These are phyloP conservation scores for Araneus ventricosus DNA, from an alignment of 1,140 invertebrate genomes.

Conservation along the genomic window DNA sequence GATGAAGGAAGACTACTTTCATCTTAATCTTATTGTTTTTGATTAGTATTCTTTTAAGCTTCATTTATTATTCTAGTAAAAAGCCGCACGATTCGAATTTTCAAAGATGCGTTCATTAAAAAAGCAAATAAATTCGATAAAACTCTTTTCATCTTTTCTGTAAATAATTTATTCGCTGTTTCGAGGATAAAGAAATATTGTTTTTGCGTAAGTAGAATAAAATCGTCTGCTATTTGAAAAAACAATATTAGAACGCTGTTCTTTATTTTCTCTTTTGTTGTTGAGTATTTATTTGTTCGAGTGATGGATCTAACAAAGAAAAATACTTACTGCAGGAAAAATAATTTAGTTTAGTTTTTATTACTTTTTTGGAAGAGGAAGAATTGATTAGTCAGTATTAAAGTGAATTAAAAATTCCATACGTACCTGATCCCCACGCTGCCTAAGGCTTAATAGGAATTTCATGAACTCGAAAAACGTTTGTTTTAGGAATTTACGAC, in stretches of 20 bases:
- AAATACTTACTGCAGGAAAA: background rate
- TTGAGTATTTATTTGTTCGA: background rate
- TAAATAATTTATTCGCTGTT: conserved; percentile 2
- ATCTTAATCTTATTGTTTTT: conserved; percentile 22
- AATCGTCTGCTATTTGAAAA: background rate
- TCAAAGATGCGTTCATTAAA: background rate
- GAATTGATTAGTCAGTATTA: background rate
- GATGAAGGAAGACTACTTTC: background rate
- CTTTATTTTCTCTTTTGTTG: background rate
- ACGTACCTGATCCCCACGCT: too few relatives aligned
- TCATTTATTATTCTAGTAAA: conserved; percentile 26
- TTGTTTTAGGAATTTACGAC: background rate
- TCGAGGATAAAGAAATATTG: background rate
- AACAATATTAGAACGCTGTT: background rate
- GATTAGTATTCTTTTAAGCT: conserved; percentile 6
- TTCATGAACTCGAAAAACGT: background rate
- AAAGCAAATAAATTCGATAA: conserved; percentile 30
- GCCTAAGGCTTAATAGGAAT: background rate
- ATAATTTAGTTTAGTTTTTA: background rate
- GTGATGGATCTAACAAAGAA: background rate
- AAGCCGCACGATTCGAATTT: background rate
- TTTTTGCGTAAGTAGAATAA: background rate
- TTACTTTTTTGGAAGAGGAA: background rate
- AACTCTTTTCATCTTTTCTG: background rate
- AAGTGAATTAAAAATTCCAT: background rate